Evolutionary conservation across 2,888 invertebrate species (phyloP).

Genomic region (Zygogramma bicolorata): DNA sequence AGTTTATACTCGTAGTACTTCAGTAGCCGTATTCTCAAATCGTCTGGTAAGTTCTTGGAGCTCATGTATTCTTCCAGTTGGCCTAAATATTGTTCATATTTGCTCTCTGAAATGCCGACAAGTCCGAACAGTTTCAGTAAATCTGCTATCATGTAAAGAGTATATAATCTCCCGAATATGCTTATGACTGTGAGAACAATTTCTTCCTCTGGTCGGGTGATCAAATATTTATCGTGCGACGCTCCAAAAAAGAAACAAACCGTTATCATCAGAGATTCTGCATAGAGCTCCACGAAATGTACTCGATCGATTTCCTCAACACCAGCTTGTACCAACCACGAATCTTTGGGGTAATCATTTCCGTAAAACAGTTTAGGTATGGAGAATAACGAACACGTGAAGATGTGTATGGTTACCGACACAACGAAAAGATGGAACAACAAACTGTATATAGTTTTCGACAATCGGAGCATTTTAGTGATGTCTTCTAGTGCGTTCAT

Average conservation of each 20-base stretch:
- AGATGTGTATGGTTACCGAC: slow-evolving; percentile 3
- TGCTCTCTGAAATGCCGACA: slow-evolving; percentile 61
- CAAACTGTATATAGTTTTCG: not conserved
- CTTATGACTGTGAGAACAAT: slow-evolving; percentile 45
- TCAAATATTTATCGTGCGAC: slow-evolving; percentile 44
- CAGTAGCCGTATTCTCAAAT: slow-evolving; percentile 66
- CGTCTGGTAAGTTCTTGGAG: slow-evolving; percentile 68
- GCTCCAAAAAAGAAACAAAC: slow-evolving; percentile 56
- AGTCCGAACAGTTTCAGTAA: slow-evolving; percentile 54
- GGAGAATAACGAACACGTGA: not conserved
- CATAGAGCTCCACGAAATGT: slow-evolving; percentile 26
- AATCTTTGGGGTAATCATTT: slow-evolving; percentile 14
- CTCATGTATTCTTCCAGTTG: slow-evolving; percentile 69
- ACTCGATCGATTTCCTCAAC: not conserved
- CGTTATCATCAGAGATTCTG: slow-evolving; percentile 45
- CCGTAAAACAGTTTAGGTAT: slow-evolving; percentile 11
- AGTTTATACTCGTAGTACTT: slow-evolving; percentile 70
- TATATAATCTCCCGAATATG: slow-evolving; percentile 53
- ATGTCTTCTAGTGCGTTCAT: slow-evolving; percentile 9
- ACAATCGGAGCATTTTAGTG: not conserved
- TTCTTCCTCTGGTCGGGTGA: slow-evolving; percentile 42
- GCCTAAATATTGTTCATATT: slow-evolving; percentile 67
- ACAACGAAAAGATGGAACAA: slow-evolving; percentile 5
- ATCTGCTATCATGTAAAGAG: slow-evolving; percentile 50
- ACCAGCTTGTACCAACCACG: slow-evolving; percentile 35